Evolutionary conservation across 2,797 vertebrate species (phyloP), one percentile per base, ranked within the genome.

Genomic region (Oreortyx pictus): DNA sequence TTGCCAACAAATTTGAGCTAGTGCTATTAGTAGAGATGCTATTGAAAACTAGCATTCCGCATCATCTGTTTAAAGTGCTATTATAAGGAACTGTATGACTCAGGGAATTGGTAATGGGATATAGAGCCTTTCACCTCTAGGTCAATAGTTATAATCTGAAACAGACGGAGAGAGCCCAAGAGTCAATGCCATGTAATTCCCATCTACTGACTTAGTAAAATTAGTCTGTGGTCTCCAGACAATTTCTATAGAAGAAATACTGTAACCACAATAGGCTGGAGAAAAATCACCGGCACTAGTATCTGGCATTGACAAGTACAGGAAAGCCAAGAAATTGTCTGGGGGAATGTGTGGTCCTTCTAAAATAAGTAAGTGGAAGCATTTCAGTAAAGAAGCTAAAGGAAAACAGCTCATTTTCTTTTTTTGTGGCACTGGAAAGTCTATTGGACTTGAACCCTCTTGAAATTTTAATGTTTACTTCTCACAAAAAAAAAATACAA

Each of bases 111-210:
- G 87, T 77, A 94, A 94, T 77, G 81, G 88, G 79, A 94, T 81
- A 77, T 54, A 50, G 89, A 85, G 88, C 73, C 82, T 75, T 91
- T 92, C 89, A 87, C 92, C 93, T 88, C 56, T 5, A 35, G 90
- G 89, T 93, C 84, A 96, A 65, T 49, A 31, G 86, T 88, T 84
- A 85, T 84, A 90, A 93, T 92, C 35, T 57, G 39, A 86, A 86
- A 54, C 89, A 94, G 91, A 74, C 14, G 14, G 74, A 43, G 88
- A 39, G 56, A 74, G 61, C 62, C 65, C 68, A 54, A 75, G 67
- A 91, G 70, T 84, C 82, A 96, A 19, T 43, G 88, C 75, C 70
- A 9, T 49, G 70, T 37, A 94, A 94, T 92, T 67, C 89, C 67
- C 4, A 1, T 37, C 78, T 82, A 83, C 79, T 56, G 76, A 89